Evolutionary conservation across 2,888 invertebrate species (phyloP).

Genomic region (Ditylenchus weischeri): DNA sequence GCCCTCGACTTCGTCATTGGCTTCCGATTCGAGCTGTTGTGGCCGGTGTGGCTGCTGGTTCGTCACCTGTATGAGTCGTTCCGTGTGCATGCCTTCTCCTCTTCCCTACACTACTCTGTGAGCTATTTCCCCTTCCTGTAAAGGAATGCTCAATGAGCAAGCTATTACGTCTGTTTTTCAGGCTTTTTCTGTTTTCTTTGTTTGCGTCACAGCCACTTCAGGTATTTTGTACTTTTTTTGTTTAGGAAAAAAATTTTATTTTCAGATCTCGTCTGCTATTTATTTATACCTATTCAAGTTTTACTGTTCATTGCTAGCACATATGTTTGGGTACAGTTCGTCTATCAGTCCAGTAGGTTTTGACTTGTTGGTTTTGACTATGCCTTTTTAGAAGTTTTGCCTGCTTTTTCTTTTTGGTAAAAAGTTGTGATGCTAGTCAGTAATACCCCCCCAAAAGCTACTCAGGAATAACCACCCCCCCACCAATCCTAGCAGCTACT

Average conservation of each 20-base stretch:
- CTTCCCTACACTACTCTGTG: slow-evolving; percentile 35
- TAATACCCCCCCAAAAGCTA: too few relatives aligned
- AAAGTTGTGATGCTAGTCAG: too few relatives aligned
- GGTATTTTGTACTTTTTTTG: too few relatives aligned
- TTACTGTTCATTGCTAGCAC: slow-evolving; percentile 94
- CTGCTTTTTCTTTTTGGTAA: too few relatives aligned
- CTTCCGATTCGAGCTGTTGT: slow-evolving; percentile 96
- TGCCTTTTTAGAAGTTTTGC: too few relatives aligned
- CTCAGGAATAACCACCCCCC: too few relatives aligned
- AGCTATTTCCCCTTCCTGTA: slow-evolving; percentile 6
- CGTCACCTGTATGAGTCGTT: slow-evolving; percentile 62
- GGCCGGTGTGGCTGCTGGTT: slow-evolving; percentile 95
- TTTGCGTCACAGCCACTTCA: slow-evolving; percentile 92
- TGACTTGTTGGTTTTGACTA: too few relatives aligned
- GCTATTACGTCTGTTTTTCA: slow-evolving; percentile 61
- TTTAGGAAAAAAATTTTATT: too few relatives aligned
- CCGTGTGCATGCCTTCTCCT: slow-evolving; percentile 36
- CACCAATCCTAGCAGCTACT: too few relatives aligned
- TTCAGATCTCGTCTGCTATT: slow-evolving; percentile 89
- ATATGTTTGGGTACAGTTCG: slow-evolving; percentile 71
- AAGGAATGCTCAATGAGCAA: not conserved
- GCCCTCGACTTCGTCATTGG: slow-evolving; percentile 68
- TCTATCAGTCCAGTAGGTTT: slow-evolving; percentile 39
- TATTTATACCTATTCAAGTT: slow-evolving; percentile 97
- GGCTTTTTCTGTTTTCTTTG: slow-evolving; percentile 96